Base-by-base conservation (phyloP, 2,888 invertebrate genomes). In the Luperina nickerlii region DNA sequence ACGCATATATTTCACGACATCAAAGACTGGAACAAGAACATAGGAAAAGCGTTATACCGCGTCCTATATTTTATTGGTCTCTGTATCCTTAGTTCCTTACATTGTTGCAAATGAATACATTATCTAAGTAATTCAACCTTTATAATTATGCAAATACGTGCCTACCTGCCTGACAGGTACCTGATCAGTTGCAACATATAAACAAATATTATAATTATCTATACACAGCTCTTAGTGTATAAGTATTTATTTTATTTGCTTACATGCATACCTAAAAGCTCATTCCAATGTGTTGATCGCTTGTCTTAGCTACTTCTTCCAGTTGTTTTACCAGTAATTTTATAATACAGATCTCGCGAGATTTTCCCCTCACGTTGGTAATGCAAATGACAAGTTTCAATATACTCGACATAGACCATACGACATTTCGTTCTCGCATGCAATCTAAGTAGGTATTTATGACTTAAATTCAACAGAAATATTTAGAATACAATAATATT, bases 91-190 rank as follows among this genome's bases (percentile, higher is more conserved):
- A 66, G 65, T 74, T 45, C 32, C 32, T 63, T 72, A 87, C 83
- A 85, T 83, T 85, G 88, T 87, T 83, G 88, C 83, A 85, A 87
- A 90, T 88, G 84, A 88, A 87, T 85, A 84, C 83, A 87, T 87
- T 86, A 87, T 82, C 85, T 86, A 84, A 76, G 81, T 82, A 84
- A 85, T 86, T 78, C 75, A 83, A 88, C 78, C 85, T 89, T 91
- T 89, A 87, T 87, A 88, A 88, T 86, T 88, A 90, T 91, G 90
- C 76, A 83, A 91, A 91, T 89, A 84, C 81, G 78, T 88, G 78
- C 68, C 73, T 86, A 86, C 82, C 76, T 67, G 85, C 81, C 78
- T 72, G 75, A 82, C 84, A 69, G 77, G 76, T 84, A 85, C 66
- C 80, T 85, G 84, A 87, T 86, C 71, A 66, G 77, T 87, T 88